These are phyloP conservation scores for Solen grandis DNA, from an alignment of 1,140 invertebrate species.

Conservation along the genomic window DNA sequence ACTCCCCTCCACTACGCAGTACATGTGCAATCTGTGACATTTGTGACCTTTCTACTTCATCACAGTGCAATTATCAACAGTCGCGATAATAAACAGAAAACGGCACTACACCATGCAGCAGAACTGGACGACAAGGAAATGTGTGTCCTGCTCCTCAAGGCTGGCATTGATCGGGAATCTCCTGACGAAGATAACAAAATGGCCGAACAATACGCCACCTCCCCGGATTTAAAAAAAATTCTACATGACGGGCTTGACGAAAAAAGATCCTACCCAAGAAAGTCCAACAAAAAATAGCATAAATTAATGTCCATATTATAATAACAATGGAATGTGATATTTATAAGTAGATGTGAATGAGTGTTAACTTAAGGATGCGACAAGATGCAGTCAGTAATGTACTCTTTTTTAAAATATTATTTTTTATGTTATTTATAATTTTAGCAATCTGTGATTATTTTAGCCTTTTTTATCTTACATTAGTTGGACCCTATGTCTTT, in stretches of 20 bases:
- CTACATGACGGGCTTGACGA: constrained; percentile 15
- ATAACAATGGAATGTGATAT: too few relatives aligned
- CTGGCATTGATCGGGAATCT: constrained; percentile 59
- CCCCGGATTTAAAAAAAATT: constrained; percentile 24
- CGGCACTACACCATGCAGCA: constrained; percentile 70
- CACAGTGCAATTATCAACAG: constrained; percentile 66
- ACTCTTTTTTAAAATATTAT: too few relatives aligned
- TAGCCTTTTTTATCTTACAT: too few relatives aligned
- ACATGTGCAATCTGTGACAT: constrained; percentile 56
- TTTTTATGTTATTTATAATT: too few relatives aligned
- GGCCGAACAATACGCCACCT: constrained; percentile 52
- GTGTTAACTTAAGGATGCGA: too few relatives aligned
- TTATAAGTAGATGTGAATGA: too few relatives aligned
- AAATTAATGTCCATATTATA: too few relatives aligned
- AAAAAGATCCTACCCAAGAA: constrained; percentile 12
- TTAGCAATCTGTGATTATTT: too few relatives aligned
- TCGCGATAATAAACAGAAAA: constrained; percentile 69
- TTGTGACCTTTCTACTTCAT: constrained; percentile 59
- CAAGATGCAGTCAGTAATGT: too few relatives aligned
- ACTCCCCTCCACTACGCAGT: constrained; percentile 72
- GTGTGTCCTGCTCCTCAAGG: constrained; percentile 59
- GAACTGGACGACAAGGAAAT: constrained; percentile 55
- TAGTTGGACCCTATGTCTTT: too few relatives aligned
- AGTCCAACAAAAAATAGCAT: not conserved
- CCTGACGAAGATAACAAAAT: constrained; percentile 64